Percentiles rank a stretch among this genome's conserved stretches.
Conservation (phyloP, 1,140 invertebrate species). For the Pseudomyrmex gracilis region DNA sequence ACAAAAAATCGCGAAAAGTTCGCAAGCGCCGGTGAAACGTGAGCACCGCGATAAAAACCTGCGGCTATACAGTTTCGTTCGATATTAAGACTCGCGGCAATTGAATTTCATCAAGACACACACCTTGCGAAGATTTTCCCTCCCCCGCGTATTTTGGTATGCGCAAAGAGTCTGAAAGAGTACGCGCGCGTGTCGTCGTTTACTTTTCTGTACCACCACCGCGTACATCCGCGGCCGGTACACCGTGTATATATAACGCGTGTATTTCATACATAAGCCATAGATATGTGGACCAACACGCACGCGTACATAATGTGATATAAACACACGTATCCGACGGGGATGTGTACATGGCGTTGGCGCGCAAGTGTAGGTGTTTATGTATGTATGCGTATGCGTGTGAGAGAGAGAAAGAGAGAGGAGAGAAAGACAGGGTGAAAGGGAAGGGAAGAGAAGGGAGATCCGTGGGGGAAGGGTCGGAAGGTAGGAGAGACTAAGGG, state of each 20-base stretch:
- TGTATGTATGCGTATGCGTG: too few relatives aligned
- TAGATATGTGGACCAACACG: conserved; percentile 72
- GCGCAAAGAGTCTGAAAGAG: not conserved
- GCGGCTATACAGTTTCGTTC: too few relatives aligned
- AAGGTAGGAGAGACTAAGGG: conserved; percentile 35
- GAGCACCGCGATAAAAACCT: too few relatives aligned
- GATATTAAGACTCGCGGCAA: conserved; percentile 42
- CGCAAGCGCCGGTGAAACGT: too few relatives aligned
- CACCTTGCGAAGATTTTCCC: conserved; percentile 1
- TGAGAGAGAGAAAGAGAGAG: conserved; percentile 1
- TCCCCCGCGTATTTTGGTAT: not conserved
- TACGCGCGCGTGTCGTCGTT: conserved; percentile 29
- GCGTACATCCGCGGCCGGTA: conserved; percentile 65
- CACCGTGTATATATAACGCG: conserved; percentile 70
- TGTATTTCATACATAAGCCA: conserved; percentile 70
- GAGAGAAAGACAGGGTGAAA: conserved; percentile 53
- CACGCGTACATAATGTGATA: conserved; percentile 74
- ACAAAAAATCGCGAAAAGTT: too few relatives aligned
- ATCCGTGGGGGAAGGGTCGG: conserved; percentile 19
- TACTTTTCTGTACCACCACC: conserved; percentile 66
- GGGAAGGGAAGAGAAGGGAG: conserved; percentile 7
- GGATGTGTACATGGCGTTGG: conserved; percentile 22
- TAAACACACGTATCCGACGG: conserved; percentile 65
- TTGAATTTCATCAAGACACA: conserved; percentile 63
- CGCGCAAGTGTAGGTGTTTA: conserved; percentile 23